A percentile compares a stretch with the other conserved stretches of the same genome.
These are phyloP conservation scores for Tineola bisselliella DNA, from an alignment of 2,888 invertebrate species.

Conservation along the genomic window DNA sequence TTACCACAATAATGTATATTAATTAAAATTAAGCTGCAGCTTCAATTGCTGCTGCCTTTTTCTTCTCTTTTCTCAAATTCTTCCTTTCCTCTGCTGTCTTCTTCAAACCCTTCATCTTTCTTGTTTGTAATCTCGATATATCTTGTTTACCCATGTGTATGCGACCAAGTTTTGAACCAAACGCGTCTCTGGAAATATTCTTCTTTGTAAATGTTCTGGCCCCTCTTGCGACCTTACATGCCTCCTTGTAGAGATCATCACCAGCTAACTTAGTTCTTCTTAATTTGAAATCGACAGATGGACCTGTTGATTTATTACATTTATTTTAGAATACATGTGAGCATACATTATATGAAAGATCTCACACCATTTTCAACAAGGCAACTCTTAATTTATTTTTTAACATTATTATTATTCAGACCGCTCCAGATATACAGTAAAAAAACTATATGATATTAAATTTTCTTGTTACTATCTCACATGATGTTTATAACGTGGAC, in stretches of 20 bases:
- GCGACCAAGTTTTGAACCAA: slow-evolving; percentile 90
- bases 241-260: slow-evolving; percentile 85
- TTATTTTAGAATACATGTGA: neutral
- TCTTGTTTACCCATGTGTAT: slow-evolving; percentile 94
- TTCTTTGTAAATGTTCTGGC: slow-evolving; percentile 85
- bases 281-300: slow-evolving; percentile 86
- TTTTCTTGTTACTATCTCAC: no score
- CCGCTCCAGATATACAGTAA: no score
- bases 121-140: slow-evolving; percentile 83
- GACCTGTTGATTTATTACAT: slow-evolving; percentile 65
- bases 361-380: no score
- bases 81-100: slow-evolving; percentile 77
- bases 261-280: slow-evolving; percentile 90
- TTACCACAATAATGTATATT: neutral
- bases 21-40: slow-evolving; percentile 22
- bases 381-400: no score
- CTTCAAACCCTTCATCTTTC: slow-evolving; percentile 89
- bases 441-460: no score
- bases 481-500: no score
- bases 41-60: slow-evolving; percentile 36
- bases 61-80: slow-evolving; percentile 64
- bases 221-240: slow-evolving; percentile 82
- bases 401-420: no score
- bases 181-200: slow-evolving; percentile 86
- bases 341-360: no score